These are phyloP conservation scores for Cryptotermes secundus DNA, from an alignment of 1,140 invertebrate genomes.

Conservation along the genomic window DNA sequence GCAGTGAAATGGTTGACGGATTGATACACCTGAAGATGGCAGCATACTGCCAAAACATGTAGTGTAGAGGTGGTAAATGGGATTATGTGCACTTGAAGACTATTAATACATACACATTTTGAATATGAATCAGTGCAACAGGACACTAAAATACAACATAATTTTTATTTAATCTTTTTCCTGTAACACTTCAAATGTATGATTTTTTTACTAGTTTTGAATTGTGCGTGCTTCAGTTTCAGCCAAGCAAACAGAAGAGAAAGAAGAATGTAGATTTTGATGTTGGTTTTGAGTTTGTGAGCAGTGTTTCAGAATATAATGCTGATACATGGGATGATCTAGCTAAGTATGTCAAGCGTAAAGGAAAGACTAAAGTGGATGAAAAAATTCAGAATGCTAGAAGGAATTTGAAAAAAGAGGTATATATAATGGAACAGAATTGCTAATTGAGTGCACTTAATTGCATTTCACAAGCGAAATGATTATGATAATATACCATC, in stretches of 20 bases:
- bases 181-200: too few relatives aligned
- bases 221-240: constrained; percentile 61
- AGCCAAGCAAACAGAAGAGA: constrained; percentile 72
- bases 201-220: neutral
- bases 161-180: too few relatives aligned
- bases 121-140: too few relatives aligned
- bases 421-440: neutral
- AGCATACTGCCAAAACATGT: too few relatives aligned
- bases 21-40: too few relatives aligned
- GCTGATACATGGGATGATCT: constrained; percentile 83
- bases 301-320: constrained; percentile 71
- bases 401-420: constrained; percentile 43
- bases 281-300: constrained; percentile 72
- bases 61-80: too few relatives aligned
- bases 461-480: neutral
- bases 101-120: too few relatives aligned
- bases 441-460: neutral
- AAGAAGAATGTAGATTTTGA: constrained; percentile 72
- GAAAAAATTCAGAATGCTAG: constrained; percentile 77
- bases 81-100: too few relatives aligned
- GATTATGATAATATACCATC: neutral
- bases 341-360: constrained; percentile 77
- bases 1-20: too few relatives aligned
- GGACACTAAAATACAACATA: too few relatives aligned
- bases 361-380: constrained; percentile 76